Conservation (phyloP, 2,113 vertebrate species). For the Myxocyprinus asiaticus region DNA sequence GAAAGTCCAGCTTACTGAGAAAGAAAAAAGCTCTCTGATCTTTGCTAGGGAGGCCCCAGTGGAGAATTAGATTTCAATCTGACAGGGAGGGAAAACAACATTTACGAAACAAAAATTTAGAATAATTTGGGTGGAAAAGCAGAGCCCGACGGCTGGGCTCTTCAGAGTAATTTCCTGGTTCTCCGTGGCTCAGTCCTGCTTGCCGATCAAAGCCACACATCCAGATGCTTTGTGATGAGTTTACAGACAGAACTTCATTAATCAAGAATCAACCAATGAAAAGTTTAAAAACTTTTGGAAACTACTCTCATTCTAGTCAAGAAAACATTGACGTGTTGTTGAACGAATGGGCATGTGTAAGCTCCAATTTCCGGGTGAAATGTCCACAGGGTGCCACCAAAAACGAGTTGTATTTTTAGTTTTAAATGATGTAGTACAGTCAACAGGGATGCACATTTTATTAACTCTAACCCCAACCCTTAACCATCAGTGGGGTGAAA, state of each 20-base stretch:
- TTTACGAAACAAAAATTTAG: slow-evolving; percentile 43
- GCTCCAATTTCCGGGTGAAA: no score
- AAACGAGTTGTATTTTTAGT: no score
- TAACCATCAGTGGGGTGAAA: no score
- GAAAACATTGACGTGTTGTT: background rate
- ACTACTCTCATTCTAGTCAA: background rate
- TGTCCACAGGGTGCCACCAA: no score
- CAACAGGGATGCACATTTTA: no score
- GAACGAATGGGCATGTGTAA: no score
- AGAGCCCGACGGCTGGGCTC: slow-evolving; percentile 38
- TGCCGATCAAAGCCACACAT: background rate
- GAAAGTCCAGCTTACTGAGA: slow-evolving; percentile 25
- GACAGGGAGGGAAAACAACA: slow-evolving; percentile 47
- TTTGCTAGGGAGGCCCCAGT: slow-evolving; percentile 25
- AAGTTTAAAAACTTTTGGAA: background rate
- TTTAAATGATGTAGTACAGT: no score
- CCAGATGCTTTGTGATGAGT: background rate
- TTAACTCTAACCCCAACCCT: no score
- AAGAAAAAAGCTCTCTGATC: slow-evolving; percentile 41
- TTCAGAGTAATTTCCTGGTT: slow-evolving; percentile 18
- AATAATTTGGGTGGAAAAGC: slow-evolving; percentile 41
- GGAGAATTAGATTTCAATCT: slow-evolving; percentile 50
- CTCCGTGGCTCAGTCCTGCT: background rate
- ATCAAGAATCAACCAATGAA: background rate
- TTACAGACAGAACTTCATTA: background rate